Evolutionary conservation across 2,888 invertebrate genomes (phyloP).

Genomic region (Tetranychus piercei): DNA sequence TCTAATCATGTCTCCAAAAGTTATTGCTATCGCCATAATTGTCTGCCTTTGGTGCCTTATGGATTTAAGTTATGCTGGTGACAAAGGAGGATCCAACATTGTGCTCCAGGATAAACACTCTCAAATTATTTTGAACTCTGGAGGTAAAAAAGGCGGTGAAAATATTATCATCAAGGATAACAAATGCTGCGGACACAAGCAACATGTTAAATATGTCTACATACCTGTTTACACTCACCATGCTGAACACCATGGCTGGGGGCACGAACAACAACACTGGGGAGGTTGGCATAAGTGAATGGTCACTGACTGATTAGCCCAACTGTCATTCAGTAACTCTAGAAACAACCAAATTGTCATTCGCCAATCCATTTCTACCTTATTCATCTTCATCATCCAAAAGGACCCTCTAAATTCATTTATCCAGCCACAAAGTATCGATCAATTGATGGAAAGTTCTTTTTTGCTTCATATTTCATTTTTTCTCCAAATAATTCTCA

Average conservation of each 20-base stretch:
- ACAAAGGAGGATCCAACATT: slow-evolving; percentile 7
- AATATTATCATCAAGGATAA: background rate
- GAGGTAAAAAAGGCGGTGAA: slow-evolving; percentile 5
- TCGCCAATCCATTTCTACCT: background rate
- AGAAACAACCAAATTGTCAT: background rate
- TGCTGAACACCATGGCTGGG: slow-evolving; percentile 2
- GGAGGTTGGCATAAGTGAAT: background rate
- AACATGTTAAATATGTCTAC: background rate
- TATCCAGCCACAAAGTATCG: background rate
- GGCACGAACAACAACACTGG: background rate
- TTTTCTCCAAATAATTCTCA: background rate
- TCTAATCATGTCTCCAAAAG: background rate
- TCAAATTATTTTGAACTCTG: background rate
- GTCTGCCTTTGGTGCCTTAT: slow-evolving; percentile 1
- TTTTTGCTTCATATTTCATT: background rate
- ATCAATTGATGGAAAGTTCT: background rate
- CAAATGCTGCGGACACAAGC: slow-evolving; percentile 5
- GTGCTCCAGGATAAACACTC: background rate
- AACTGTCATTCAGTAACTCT: no score
- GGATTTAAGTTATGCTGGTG: slow-evolving; percentile 6
- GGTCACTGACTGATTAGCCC: no score
- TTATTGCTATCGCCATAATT: background rate
- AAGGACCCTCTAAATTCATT: background rate
- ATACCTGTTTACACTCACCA: slow-evolving; percentile 2
- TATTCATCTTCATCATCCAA: background rate